These are phyloP conservation scores for Sisyra terminalis DNA, from an alignment of 2,888 invertebrate genomes.

Conservation along the genomic window DNA sequence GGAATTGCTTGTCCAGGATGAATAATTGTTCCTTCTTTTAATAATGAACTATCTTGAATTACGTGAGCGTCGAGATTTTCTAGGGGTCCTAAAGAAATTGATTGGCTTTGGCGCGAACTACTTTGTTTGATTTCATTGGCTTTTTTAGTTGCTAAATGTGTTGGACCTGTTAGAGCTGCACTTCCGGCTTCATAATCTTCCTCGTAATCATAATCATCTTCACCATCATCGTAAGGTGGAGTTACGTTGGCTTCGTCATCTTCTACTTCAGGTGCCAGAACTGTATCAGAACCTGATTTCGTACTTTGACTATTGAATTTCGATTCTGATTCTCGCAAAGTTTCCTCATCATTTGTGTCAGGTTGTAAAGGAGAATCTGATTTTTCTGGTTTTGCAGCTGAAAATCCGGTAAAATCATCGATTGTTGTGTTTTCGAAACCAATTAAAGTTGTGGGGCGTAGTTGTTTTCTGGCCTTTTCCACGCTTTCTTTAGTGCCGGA, in stretches of 20 bases:
- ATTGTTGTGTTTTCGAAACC: constrained; percentile 6
- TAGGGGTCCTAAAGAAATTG: constrained; percentile 40
- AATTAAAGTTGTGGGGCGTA: constrained; percentile 14
- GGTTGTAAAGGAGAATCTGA: not conserved
- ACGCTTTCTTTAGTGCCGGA: constrained; percentile 47
- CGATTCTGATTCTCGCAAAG: constrained; percentile 13
- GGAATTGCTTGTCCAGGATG: constrained; percentile 50
- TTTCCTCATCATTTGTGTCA: not conserved
- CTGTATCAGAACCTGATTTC: constrained; percentile 13
- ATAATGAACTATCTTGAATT: constrained; percentile 32
- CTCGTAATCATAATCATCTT: constrained; percentile 33
- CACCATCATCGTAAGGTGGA: constrained; percentile 18
- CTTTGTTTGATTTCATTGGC: constrained; percentile 22
- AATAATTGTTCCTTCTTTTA: constrained; percentile 38
- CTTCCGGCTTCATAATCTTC: constrained; percentile 42
- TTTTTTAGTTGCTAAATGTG: constrained; percentile 21
- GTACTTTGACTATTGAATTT: constrained; percentile 18
- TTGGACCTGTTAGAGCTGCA: constrained; percentile 26
- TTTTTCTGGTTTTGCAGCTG: not conserved
- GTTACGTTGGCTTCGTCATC: constrained; percentile 23
- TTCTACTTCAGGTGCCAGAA: constrained; percentile 30
- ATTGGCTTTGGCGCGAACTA: constrained; percentile 34
- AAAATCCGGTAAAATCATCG: constrained; percentile 6
- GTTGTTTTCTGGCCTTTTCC: constrained; percentile 18
- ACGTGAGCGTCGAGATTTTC: constrained; percentile 41